These are phyloP conservation scores for Passer domesticus DNA, from an alignment of 2,113 vertebrate genomes.

Conservation along the genomic window DNA sequence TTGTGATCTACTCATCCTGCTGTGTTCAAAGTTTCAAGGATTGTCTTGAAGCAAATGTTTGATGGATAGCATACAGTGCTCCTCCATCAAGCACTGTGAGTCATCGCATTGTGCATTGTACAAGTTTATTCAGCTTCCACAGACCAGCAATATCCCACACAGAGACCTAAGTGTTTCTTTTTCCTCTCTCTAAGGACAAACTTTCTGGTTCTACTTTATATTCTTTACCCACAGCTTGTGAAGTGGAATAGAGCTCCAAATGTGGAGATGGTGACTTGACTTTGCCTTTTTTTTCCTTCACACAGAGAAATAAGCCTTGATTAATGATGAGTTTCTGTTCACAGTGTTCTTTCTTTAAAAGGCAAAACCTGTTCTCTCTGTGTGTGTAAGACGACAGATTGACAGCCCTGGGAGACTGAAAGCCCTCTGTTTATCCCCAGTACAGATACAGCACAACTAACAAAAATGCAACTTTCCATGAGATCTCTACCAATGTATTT, in stretches of 20 bases:
- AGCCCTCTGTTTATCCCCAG: constrained; percentile 51
- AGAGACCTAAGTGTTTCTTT: constrained; percentile 50
- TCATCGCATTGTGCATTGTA: constrained; percentile 65
- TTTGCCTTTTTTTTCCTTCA: neutral
- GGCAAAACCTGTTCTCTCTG: constrained; percentile 43
- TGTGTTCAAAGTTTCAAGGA: constrained; percentile 62
- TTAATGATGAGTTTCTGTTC: constrained; percentile 61
- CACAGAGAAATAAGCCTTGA: constrained; percentile 32
- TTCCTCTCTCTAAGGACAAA: constrained; percentile 54
- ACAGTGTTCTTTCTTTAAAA: constrained; percentile 59
- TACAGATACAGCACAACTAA: neutral
- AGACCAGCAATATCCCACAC: constrained; percentile 50
- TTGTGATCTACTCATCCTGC: constrained; percentile 64
- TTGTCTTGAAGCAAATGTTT: constrained; percentile 62
- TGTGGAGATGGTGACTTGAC: constrained; percentile 23
- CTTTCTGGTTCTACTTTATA: constrained; percentile 37
- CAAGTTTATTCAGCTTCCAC: constrained; percentile 62
- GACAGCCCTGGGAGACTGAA: constrained; percentile 49
- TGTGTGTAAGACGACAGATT: constrained; percentile 47
- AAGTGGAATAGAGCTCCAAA: constrained; percentile 56
- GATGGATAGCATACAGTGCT: constrained; percentile 54
- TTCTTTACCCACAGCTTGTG: constrained; percentile 40
- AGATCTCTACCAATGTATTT: neutral
- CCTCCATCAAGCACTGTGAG: constrained; percentile 52
- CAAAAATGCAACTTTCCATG: neutral